Evolutionary conservation across 2,113 vertebrate species (phyloP).

Genomic region (Sander lucioperca): DNA sequence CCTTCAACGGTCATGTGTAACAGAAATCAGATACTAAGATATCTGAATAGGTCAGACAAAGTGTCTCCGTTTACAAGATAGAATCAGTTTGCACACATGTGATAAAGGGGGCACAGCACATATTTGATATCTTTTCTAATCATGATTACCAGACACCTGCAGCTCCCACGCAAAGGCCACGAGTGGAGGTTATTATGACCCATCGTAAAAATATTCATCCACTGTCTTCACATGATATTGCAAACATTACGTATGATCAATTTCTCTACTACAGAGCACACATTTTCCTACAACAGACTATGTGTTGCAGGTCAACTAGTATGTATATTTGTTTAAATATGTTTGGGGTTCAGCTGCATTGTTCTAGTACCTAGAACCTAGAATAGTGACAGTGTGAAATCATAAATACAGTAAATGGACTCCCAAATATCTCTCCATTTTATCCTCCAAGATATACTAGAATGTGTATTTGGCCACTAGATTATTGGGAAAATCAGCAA

Average conservation of each 20-base stretch:
- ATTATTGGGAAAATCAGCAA: neutral
- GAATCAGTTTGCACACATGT: neutral
- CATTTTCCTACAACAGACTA: no score
- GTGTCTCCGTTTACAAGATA: neutral
- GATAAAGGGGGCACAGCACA: neutral
- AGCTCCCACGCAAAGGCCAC: neutral
- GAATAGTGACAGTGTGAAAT: no score
- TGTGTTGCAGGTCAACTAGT: neutral
- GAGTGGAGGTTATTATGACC: neutral
- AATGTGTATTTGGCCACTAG: no score
- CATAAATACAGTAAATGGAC: no score
- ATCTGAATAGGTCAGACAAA: no score
- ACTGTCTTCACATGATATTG: neutral
- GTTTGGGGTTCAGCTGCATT: no score
- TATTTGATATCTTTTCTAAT: neutral
- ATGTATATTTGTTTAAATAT: no score
- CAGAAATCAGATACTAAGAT: neutral
- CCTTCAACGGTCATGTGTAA: neutral
- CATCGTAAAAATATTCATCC: neutral
- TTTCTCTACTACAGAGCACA: no score
- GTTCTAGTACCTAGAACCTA: neutral
- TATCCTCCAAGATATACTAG: no score
- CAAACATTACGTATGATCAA: no score
- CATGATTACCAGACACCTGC: neutral
- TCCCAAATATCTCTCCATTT: no score